A percentile compares a stretch with the other conserved stretches of the same genome.
These are phyloP conservation scores for Centruroides vittatus DNA, from an alignment of 1,140 invertebrate species.

Conservation along the genomic window DNA sequence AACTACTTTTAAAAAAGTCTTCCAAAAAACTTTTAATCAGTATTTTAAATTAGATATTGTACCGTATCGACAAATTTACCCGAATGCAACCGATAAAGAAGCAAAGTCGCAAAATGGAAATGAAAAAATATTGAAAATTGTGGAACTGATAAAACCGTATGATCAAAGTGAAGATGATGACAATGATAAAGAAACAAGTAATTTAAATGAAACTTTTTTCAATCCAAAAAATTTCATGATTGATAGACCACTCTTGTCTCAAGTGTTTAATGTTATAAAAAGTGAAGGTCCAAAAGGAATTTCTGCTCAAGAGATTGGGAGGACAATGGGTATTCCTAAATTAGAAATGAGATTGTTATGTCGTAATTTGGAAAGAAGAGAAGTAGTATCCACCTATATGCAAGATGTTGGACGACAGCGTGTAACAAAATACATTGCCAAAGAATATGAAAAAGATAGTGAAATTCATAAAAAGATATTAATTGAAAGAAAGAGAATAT, in stretches of 20 bases:
- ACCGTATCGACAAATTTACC: conserved; percentile 42
- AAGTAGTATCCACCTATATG: conserved; percentile 34
- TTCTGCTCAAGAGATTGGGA: conserved; percentile 32
- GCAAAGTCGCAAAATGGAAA: conserved; percentile 33
- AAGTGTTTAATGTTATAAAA: conserved; percentile 35
- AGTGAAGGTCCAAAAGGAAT: conserved; percentile 31
- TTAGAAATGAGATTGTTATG: conserved; percentile 36
- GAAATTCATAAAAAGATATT: conserved; percentile 15
- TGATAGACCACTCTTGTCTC: conserved; percentile 27
- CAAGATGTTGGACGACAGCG: conserved; percentile 40
- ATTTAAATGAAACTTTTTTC: conserved; percentile 23
- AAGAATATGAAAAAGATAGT: conserved; percentile 21
- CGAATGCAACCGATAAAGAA: conserved; percentile 37
- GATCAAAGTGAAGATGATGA: conserved; percentile 28
- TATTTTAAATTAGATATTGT: conserved; percentile 19
- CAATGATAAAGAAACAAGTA: conserved; percentile 35
- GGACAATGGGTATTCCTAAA: conserved; percentile 34
- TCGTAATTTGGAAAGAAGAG: conserved; percentile 31
- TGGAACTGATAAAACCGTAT: conserved; percentile 9
- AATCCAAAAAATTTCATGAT: conserved; percentile 21
- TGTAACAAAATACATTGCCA: conserved; percentile 26
- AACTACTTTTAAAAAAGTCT: conserved; percentile 9
- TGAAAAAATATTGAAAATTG: conserved; percentile 22
- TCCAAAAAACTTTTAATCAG: neutral
- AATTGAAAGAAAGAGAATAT: conserved; percentile 12